phyloP scores from a whole-genome alignment of 2,888 invertebrate species.

The Tinea semifulvella region DNA sequence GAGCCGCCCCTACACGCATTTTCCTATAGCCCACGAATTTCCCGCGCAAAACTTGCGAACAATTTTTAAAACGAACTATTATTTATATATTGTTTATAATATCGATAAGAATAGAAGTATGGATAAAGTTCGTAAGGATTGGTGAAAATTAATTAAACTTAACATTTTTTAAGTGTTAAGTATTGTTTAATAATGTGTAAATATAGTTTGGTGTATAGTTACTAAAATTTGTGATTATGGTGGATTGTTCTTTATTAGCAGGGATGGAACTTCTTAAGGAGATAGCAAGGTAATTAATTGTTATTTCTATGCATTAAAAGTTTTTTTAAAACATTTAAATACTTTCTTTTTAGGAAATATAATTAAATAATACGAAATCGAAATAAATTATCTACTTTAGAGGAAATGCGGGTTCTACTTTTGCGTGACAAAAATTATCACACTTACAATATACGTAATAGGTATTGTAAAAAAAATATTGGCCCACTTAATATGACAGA shows the following conservation, averaged over 20 bases:
- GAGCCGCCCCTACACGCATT: background rate
- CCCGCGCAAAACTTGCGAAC: slow-evolving; percentile 12
- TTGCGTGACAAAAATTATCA: no score
- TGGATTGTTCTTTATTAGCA: background rate
- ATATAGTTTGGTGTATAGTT: background rate
- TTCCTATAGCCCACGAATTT: background rate
- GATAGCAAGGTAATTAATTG: background rate
- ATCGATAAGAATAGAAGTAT: no score
- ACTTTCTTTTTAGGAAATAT: no score
- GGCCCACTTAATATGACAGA: no score
- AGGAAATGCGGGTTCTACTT: background rate
- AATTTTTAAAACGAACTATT: background rate
- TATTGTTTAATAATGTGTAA: background rate
- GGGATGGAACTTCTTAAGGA: background rate
- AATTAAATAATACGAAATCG: background rate
- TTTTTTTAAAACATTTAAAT: no score
- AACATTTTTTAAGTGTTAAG: background rate
- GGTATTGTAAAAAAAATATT: no score
- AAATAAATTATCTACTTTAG: background rate
- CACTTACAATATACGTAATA: no score
- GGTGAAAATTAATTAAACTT: no score
- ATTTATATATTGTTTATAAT: background rate
- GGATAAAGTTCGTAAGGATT: no score
- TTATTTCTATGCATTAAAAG: background rate
- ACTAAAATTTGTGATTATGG: background rate